Percentiles rank a stretch among this genome's conserved stretches.
phyloP scores from a whole-genome alignment of 2,888 invertebrate species.

The Phengaris arion region DNA sequence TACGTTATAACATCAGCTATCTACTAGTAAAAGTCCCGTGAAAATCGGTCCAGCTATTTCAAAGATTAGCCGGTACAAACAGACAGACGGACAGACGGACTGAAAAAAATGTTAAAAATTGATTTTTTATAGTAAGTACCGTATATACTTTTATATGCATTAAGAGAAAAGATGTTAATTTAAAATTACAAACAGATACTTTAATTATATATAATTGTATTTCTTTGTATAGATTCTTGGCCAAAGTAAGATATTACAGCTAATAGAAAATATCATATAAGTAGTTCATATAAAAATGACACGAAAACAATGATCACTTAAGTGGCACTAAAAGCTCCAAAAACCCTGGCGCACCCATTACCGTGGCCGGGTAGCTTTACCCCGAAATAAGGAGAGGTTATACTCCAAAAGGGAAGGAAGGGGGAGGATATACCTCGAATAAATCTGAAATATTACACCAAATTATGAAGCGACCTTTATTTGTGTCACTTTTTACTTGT shows the following conservation, averaged over 20 bases:
- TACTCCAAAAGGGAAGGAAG: background rate
- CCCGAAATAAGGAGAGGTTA: background rate
- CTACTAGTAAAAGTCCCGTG: no score
- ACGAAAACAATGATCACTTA: constrained; percentile 25
- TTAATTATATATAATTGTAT: no score
- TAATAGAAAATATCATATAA: background rate
- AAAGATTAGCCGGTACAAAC: no score
- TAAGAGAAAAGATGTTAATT: no score
- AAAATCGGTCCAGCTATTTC: no score
- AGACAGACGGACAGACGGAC: no score
- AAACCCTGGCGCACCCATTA: constrained; percentile 12
- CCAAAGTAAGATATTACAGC: background rate
- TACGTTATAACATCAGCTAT: no score
- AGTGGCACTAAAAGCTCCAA: constrained; percentile 27
- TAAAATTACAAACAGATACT: no score
- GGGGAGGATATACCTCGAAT: background rate
- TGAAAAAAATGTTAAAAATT: no score
- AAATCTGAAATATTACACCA: constrained; percentile 8
- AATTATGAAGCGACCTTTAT: constrained; percentile 10
- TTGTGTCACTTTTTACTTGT: constrained; percentile 11
- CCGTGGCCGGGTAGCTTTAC: background rate
- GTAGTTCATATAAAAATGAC: constrained; percentile 38
- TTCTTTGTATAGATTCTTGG: no score
- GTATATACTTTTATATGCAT: no score
- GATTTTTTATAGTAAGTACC: no score